phyloP scores from a whole-genome alignment of 2,113 vertebrate species.

The Passer domesticus region DNA sequence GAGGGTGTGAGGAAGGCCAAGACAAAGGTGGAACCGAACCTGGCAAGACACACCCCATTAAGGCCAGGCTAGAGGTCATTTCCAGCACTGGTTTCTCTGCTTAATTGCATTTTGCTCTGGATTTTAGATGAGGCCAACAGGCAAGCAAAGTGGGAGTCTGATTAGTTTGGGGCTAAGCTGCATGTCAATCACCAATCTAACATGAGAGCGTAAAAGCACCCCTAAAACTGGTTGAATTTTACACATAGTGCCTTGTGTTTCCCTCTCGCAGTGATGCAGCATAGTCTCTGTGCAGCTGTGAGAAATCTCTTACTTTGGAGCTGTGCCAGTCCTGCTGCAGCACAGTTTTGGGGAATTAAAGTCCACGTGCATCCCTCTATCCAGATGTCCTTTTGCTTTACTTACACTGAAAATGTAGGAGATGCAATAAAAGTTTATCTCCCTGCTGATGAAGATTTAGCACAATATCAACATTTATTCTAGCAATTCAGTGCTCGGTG shows the following conservation, averaged over 20 bases:
- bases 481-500: background rate
- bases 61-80: background rate
- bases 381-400: background rate
- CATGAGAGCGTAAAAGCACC: fast-evolving
- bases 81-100: background rate
- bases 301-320: background rate
- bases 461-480: background rate
- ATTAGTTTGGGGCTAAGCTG: background rate
- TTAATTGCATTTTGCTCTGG: background rate
- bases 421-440: background rate
- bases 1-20: background rate
- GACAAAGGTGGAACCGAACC: background rate
- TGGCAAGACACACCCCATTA: fast-evolving
- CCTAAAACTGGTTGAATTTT: background rate
- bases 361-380: background rate
- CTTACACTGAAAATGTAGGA: background rate
- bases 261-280: background rate
- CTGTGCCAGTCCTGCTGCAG: background rate
- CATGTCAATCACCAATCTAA: background rate
- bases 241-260: background rate
- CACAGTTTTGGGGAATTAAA: background rate
- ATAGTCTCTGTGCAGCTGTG: background rate
- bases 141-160: background rate
- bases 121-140: background rate
- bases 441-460: background rate